Evolutionary conservation across 2,113 vertebrate species (phyloP).

Genomic region (crab-eating macaque (Macaca fascicularis)): DNA sequence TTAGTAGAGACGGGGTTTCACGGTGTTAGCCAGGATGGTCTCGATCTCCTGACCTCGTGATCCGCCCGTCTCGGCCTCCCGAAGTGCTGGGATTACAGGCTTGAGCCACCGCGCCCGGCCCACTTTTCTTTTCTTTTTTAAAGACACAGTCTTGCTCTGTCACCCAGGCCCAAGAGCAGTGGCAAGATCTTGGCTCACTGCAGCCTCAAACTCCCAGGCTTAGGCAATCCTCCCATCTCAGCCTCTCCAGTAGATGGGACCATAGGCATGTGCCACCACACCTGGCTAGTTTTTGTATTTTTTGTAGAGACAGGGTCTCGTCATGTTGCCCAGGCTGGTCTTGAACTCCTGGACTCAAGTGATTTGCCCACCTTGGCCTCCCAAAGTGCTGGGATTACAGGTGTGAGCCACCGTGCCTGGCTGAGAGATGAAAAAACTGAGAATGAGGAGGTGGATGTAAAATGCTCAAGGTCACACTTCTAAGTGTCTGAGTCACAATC

Average conservation of each 20-base stretch:
- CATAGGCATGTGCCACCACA: not conserved
- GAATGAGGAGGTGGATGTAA: not conserved
- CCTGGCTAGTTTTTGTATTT: not conserved
- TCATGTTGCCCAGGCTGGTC: not conserved
- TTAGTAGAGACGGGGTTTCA: too few species aligned
- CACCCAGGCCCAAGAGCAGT: not conserved
- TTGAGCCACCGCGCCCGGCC: too few species aligned
- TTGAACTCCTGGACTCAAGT: not conserved
- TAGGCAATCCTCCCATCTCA: not conserved
- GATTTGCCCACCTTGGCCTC: not conserved
- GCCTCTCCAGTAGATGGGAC: not conserved
- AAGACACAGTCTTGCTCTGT: not conserved
- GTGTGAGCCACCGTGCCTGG: not conserved
- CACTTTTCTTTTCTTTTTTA: not conserved
- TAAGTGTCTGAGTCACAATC: rapidly evolving
- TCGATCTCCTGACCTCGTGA: too few species aligned
- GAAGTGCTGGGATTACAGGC: too few species aligned
- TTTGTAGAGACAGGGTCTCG: not conserved
- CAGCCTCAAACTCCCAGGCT: not conserved
- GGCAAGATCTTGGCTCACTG: not conserved
- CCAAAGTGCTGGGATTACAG: not conserved
- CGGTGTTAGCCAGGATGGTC: too few species aligned
- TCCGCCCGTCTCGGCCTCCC: too few species aligned
- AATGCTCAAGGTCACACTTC: rapidly evolving
- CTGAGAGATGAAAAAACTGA: not conserved